A percentile compares a stretch with the other conserved stretches of the same genome.
These are phyloP conservation scores for Synergus itoensis DNA, from an alignment of 2,888 invertebrate species.

Conservation along the genomic window DNA sequence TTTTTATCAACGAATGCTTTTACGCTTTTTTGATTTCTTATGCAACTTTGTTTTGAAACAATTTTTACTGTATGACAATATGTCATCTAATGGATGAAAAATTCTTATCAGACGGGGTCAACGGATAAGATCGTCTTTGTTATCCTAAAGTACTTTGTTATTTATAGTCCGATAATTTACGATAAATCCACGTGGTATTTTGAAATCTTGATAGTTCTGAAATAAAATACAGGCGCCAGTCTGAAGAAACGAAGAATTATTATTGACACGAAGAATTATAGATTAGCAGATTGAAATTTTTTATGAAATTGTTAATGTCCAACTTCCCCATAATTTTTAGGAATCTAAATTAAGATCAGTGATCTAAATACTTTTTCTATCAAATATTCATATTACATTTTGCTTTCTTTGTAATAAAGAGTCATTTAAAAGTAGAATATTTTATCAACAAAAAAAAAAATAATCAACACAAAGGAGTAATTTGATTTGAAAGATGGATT, in stretches of 20 bases:
- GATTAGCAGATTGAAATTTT: not conserved
- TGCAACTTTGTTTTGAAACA: not conserved
- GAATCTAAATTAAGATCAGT: too few species aligned
- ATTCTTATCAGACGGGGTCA: not conserved
- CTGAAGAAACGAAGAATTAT: not conserved
- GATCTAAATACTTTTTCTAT: too few species aligned
- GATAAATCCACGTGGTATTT: not conserved
- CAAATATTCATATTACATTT: not conserved
- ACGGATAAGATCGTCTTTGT: not conserved
- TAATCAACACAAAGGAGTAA: not conserved
- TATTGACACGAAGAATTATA: not conserved
- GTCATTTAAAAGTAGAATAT: not conserved
- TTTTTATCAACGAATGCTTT: not conserved
- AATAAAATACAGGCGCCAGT: not conserved
- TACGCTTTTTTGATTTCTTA: not conserved
- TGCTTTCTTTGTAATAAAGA: not conserved
- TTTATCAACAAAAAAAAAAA: not conserved
- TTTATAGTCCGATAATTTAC: not conserved
- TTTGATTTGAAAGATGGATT: not conserved
- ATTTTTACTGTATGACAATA: not conserved
- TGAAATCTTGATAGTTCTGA: not conserved
- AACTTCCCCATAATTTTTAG: too few species aligned
- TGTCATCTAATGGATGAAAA: not conserved
- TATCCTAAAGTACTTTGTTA: not conserved
- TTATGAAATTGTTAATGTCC: not conserved